Base-by-base conservation (phyloP, 2,888 invertebrate species). In the Sinohyriopsis cumingii region DNA sequence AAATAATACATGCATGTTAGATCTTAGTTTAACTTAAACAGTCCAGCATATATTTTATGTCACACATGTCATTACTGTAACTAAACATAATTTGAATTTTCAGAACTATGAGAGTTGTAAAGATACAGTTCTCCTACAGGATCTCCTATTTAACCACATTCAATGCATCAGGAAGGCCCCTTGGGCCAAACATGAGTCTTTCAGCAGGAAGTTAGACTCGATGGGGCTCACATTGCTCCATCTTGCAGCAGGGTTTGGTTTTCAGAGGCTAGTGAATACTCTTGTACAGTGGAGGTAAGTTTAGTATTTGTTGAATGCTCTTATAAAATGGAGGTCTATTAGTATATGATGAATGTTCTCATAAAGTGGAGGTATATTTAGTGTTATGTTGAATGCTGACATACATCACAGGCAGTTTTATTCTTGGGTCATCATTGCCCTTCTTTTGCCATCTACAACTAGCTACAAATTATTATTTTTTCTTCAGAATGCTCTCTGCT, bases 231-330 rank as follows among this genome's bases (percentile, higher is more conserved):
- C 84, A 55, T 67, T 87, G 24, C 77, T 98, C 15, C 98, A 98
- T 89, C 91, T 98, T 82, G 95, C 97, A 55, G 96, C 98, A 15
- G 95, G 95, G 20, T 92, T 98, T 65, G 98, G 98, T 5, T 97
- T 95, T 86, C 94, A 95, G 1, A 88, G 89, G 84, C 89, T 87
- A 25, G 83, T 87, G 56, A 78, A 81, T 28, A 71, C 82, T 15
- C 83, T 90, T 33, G 83, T 87, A 28, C 75, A 81, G 45, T 88
- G 88, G 88, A 85, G 86, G 85, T 86, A 75, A 67, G 65, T 95
- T 86, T 94, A 95, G 1, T 87, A 89, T 84, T 88, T 87, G 28
- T 82, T 87, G 55, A 78, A 81, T 28, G 72, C 82, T 18, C 83
- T 90, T 33, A 84, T 87, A 28, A 74, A 81, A 28, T 88, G 88